These are phyloP conservation scores for Orchestia grillus DNA, from an alignment of 1,140 invertebrate species.

Conservation along the genomic window DNA sequence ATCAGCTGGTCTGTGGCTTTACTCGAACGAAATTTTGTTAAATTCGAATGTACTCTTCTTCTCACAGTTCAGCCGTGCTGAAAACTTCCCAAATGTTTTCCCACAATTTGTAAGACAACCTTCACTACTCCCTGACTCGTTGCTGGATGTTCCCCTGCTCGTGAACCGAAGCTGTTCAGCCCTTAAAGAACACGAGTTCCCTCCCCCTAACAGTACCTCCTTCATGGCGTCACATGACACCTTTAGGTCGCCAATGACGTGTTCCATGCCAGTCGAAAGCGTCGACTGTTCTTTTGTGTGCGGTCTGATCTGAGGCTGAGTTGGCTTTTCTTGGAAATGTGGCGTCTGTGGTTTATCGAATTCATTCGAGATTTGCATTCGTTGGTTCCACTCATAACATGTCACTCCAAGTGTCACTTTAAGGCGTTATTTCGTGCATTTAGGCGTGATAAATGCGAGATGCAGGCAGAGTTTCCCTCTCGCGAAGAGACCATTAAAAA, in stretches of 20 bases:
- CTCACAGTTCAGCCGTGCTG: not conserved
- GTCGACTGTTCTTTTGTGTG: not conserved
- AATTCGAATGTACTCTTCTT: not conserved
- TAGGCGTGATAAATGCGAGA: conserved; percentile 37
- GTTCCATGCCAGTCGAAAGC: not conserved
- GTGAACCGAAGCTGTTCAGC: not conserved
- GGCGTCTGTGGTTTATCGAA: not conserved
- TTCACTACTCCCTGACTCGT: not conserved
- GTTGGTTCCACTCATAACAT: conserved; percentile 27
- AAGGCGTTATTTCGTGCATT: conserved; percentile 30
- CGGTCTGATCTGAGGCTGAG: not conserved
- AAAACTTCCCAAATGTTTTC: not conserved
- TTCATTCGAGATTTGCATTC: conserved; percentile 24
- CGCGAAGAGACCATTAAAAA: conserved; percentile 30
- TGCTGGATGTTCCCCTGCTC: not conserved
- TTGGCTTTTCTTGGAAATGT: not conserved
- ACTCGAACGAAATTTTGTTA: not conserved
- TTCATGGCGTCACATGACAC: not conserved
- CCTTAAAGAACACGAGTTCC: not conserved
- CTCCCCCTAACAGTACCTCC: not conserved
- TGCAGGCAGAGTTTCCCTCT: conserved; percentile 3
- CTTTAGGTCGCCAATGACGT: conserved; percentile 20
- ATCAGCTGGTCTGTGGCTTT: not conserved
- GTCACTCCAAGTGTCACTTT: conserved; percentile 9
- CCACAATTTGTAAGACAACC: not conserved